Percentiles rank a stretch among this genome's conserved stretches.
Conservation (phyloP, 2,888 invertebrate genomes). For the Choristoneura rosaceana region DNA sequence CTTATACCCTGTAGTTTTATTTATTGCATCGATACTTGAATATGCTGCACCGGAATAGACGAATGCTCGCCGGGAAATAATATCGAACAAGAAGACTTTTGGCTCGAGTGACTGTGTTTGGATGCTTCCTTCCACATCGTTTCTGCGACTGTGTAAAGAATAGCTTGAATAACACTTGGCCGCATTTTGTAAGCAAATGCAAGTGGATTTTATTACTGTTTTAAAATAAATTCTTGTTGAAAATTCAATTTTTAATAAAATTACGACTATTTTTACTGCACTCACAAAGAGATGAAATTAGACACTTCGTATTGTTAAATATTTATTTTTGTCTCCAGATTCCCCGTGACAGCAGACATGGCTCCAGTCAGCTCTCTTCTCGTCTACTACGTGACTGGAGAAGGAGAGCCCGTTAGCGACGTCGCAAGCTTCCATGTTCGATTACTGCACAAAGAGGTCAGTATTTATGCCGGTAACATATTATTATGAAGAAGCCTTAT, state of each 20-base stretch:
- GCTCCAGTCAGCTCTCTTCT: slow-evolving; percentile 88
- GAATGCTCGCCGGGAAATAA: slow-evolving; percentile 5
- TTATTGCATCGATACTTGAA: background rate
- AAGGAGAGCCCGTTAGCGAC: slow-evolving; percentile 88
- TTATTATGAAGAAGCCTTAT: slow-evolving; percentile 82
- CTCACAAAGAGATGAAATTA: too few species aligned
- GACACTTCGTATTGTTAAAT: background rate
- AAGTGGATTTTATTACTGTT: background rate
- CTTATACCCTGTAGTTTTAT: background rate
- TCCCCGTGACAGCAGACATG: slow-evolving; percentile 88
- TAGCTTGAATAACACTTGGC: background rate
- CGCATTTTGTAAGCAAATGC: background rate
- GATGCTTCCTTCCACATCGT: slow-evolving; percentile 25
- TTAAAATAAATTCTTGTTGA: background rate
- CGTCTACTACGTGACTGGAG: slow-evolving; percentile 88
- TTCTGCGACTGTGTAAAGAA: slow-evolving; percentile 3
- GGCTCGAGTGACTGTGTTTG: slow-evolving; percentile 23
- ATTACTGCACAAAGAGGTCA: slow-evolving; percentile 86
- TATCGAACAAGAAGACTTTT: slow-evolving; percentile 19
- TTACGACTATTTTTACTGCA: too few species aligned
- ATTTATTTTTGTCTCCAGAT: slow-evolving; percentile 68
- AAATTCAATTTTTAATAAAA: too few species aligned
- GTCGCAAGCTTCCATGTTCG: slow-evolving; percentile 88
- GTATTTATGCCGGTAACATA: too few species aligned
- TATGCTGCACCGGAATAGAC: background rate